These are phyloP conservation scores for Sphecodes monilicornis DNA, from an alignment of 2,888 invertebrate genomes.

Conservation along the genomic window DNA sequence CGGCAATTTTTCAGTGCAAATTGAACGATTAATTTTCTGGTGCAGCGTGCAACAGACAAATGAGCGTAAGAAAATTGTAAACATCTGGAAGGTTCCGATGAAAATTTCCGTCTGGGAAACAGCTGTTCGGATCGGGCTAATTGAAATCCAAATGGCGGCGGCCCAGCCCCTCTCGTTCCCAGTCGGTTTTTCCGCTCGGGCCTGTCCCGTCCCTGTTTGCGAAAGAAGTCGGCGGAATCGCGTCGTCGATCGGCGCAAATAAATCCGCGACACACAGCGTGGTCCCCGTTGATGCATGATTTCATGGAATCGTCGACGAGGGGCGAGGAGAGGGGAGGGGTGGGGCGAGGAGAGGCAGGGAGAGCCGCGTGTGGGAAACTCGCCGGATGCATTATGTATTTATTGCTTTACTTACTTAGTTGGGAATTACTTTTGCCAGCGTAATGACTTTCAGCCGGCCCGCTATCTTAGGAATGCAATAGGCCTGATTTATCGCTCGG, in stretches of 20 bases:
- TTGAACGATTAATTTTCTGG: not conserved
- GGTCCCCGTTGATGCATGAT: constrained; percentile 77
- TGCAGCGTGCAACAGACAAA: not conserved
- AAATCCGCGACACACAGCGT: constrained; percentile 73
- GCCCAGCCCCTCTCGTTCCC: not conserved
- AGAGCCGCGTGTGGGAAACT: constrained; percentile 78
- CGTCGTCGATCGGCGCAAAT: constrained; percentile 70
- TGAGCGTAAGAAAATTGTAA: not conserved
- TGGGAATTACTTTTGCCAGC: constrained; percentile 80
- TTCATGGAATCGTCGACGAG: constrained; percentile 76
- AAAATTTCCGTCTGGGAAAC: constrained; percentile 3
- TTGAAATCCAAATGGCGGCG: constrained; percentile 21
- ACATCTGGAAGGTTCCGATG: not conserved
- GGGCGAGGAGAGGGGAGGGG: not conserved
- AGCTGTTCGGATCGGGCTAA: not conserved
- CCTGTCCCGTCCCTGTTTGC: constrained; percentile 19
- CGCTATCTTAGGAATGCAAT: constrained; percentile 77
- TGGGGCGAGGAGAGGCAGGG: constrained; percentile 9
- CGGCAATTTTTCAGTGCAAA: not conserved
- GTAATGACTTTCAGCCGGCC: constrained; percentile 79
- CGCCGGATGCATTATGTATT: constrained; percentile 82
- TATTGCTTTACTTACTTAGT: constrained; percentile 82
- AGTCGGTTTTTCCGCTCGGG: constrained; percentile 10
- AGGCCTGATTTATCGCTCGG: constrained; percentile 75
- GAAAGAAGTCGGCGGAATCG: constrained; percentile 54